A percentile compares a stretch with the other conserved stretches of the same genome.
Evolutionary conservation across 2,797 vertebrate genomes (phyloP).

Genomic region (Hybognathus amarus): DNA sequence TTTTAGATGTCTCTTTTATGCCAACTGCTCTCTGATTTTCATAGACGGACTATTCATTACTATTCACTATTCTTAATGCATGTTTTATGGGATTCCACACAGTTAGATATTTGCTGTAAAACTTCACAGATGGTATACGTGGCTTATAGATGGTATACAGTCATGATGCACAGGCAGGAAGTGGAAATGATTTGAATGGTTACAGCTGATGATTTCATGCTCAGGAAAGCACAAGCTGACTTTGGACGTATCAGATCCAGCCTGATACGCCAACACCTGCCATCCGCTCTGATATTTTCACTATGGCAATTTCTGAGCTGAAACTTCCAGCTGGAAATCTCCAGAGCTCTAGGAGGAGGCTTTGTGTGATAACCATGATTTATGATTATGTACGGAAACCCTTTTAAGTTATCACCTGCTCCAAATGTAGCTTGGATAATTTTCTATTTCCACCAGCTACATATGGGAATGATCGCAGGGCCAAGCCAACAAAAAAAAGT

Average conservation of each 20-base stretch:
- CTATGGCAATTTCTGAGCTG: background rate
- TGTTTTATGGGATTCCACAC: background rate
- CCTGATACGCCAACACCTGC: conserved; percentile 18
- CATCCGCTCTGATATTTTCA: conserved; percentile 19
- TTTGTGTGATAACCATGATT: conserved; percentile 17
- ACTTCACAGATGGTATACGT: background rate
- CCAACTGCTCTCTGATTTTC: background rate
- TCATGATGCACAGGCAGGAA: background rate
- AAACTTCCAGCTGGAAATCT: conserved; percentile 25
- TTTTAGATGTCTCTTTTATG: background rate
- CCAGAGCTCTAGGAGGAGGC: background rate
- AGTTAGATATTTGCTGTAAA: background rate
- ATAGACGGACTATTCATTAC: background rate
- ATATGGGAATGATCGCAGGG: conserved; percentile 27
- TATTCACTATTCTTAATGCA: no score
- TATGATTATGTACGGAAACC: conserved; percentile 11
- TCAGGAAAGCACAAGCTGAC: conserved; percentile 11
- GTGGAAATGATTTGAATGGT: background rate
- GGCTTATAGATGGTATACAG: background rate
- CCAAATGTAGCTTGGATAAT: conserved; percentile 27
- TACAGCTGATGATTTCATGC: conserved; percentile 25
- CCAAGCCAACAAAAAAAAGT: background rate
- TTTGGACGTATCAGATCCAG: conserved; percentile 16
- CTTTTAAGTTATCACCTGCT: conserved; percentile 24
- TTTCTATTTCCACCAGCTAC: background rate